Evolutionary conservation across 2,113 vertebrate species (phyloP), one percentile per base, ranked within the genome.

Genomic region (Octodon degus): DNA sequence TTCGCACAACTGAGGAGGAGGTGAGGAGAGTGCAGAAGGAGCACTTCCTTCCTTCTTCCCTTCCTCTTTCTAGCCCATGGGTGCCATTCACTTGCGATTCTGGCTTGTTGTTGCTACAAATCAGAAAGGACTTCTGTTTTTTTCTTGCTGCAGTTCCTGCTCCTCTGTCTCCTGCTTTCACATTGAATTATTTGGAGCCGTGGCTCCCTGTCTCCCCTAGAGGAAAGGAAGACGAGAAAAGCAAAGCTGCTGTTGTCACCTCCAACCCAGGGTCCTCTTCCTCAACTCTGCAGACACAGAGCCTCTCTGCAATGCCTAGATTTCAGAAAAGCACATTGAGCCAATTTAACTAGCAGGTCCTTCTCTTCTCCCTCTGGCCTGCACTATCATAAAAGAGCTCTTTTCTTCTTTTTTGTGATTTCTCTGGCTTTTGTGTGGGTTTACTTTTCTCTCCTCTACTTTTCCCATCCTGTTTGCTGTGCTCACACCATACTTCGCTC

Each of bases 111-210:
- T 25, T 55, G 19, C 32, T 32, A 3, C 17, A 25, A 60, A 40
- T 86, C 86, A 65, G 34, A 90, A n/a, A 70, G 67, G 58, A 77
- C 27, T 20, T 85, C 67, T 22, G 13, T 43, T 40, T 67, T 58
- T n/a, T 5, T 86, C 93, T 68, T 60, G 24, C 62, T 24, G 34
- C 77, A 17, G 34, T 70, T 87, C 47, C 3, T 47, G n/a, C 22
- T 87, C 43, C 84, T 87, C 60, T 47, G 55, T 79, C 70, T 50
- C 60, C 91, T 67, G 58, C 30, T 50, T 92, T 79, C 67, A 24
- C 11, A 53, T 67, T 88, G 43, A 53, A 47, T 43, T 43, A 8
- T 77, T 43, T 72, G 83, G 30, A 16, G 7, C 27, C 50, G 43
- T 50, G 63, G 16, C 63, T 91, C 34, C 8, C 76, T 55, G 37